A percentile compares a stretch with the other conserved stretches of the same genome.
Evolutionary conservation across 1,140 invertebrate species (phyloP).

Genomic region (Saccostrea cuccullata): DNA sequence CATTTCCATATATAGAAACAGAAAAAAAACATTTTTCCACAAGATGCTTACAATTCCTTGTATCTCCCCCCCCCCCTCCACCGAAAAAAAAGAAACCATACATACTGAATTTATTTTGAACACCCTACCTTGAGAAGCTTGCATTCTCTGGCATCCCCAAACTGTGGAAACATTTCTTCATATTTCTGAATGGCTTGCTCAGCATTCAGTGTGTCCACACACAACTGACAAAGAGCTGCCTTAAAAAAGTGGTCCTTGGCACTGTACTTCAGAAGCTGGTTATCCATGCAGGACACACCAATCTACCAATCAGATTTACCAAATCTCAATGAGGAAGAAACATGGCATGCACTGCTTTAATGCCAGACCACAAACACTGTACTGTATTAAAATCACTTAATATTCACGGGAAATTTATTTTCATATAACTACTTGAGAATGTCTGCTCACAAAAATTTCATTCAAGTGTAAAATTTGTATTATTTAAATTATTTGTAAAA

Average conservation of each 20-base stretch:
- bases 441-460: too few relatives aligned
- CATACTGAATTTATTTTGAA: too few relatives aligned
- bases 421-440: too few relatives aligned
- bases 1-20: constrained; percentile 82
- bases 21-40: too few relatives aligned
- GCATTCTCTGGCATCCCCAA: constrained; percentile 94
- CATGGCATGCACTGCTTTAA: too few relatives aligned
- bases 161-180: constrained; percentile 95
- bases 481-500: background rate
- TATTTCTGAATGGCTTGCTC: constrained; percentile 96
- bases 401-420: too few relatives aligned
- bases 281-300: constrained; percentile 94
- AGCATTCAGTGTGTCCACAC: constrained; percentile 95
- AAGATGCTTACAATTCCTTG: too few relatives aligned
- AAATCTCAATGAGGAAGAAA: too few relatives aligned
- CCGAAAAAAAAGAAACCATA: too few relatives aligned
- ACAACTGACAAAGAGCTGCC: constrained; percentile 95
- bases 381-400: too few relatives aligned
- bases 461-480: background rate
- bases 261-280: constrained; percentile 96
- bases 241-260: constrained; percentile 99
- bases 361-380: too few relatives aligned
- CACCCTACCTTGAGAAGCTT: constrained; percentile 92
- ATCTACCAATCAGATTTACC: constrained; percentile 82
- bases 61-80: too few relatives aligned